phyloP scores from a whole-genome alignment of 1,140 invertebrate species.

The Aplysia californica region DNA sequence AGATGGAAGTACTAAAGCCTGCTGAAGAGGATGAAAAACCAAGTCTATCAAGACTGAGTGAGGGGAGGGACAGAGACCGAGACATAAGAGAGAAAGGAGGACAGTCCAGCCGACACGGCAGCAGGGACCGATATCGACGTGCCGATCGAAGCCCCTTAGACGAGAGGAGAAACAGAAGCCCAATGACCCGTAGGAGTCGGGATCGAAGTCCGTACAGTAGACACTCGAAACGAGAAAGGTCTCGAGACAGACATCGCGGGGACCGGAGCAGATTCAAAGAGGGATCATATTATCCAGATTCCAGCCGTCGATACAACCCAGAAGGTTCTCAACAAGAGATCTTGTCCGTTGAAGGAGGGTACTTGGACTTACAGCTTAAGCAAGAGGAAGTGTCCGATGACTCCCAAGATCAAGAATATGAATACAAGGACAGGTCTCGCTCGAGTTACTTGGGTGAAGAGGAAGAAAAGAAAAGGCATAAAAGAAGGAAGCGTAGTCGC shows the following conservation, averaged over 20 bases:
- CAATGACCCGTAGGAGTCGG: neutral
- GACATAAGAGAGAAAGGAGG: neutral
- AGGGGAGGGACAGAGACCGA: neutral
- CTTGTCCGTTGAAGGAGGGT: too few relatives aligned
- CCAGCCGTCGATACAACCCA: too few relatives aligned
- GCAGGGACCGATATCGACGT: neutral
- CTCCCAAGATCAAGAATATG: too few relatives aligned
- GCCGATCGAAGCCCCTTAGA: neutral
- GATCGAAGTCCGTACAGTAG: too few relatives aligned
- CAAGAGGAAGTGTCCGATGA: too few relatives aligned
- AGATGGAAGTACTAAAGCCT: conserved; percentile 73
- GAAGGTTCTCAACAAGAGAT: too few relatives aligned
- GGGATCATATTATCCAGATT: too few relatives aligned
- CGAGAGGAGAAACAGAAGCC: neutral
- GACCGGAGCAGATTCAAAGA: neutral
- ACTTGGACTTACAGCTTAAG: too few relatives aligned
- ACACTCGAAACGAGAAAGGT: too few relatives aligned
- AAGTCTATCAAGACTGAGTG: neutral
- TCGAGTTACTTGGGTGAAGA: neutral
- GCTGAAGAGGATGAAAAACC: neutral
- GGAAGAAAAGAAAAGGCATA: neutral
- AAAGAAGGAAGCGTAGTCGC: neutral
- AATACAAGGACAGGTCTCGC: neutral
- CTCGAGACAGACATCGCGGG: neutral
- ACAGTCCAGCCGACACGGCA: neutral